Percentiles rank a stretch among this genome's conserved stretches.
Conservation (phyloP, 2,113 vertebrate genomes). For the Dasyprocta punctata region DNA sequence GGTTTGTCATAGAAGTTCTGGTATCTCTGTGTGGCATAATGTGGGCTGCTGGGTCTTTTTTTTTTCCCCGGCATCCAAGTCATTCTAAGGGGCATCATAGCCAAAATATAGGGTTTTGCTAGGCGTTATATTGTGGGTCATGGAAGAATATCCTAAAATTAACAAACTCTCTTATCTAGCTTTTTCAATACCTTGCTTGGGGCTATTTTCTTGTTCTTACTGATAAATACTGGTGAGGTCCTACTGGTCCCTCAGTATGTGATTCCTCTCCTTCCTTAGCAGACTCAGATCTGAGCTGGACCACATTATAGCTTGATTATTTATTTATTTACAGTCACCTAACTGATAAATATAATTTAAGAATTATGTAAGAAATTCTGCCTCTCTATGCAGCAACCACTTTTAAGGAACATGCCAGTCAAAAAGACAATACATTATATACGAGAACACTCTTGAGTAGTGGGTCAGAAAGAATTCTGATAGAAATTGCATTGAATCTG, state of each 20-base stretch:
- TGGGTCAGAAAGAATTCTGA: neutral
- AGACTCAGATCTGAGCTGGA: neutral
- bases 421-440: slow-evolving; percentile 66
- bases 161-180: neutral
- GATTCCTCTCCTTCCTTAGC: neutral
- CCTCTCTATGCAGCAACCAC: neutral
- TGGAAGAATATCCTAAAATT: neutral
- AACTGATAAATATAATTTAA: neutral
- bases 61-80: neutral
- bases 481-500: neutral
- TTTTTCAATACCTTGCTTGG: neutral
- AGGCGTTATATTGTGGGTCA: neutral
- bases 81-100: neutral
- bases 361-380: neutral
- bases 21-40: neutral
- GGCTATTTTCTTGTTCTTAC: neutral
- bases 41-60: no score
- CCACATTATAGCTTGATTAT: neutral
- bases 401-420: neutral
- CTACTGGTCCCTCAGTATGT: neutral
- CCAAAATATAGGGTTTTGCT: neutral
- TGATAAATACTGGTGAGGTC: neutral
- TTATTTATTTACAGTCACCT: neutral
- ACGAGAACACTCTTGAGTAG: slow-evolving; percentile 47
- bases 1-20: neutral